phyloP scores from a whole-genome alignment of 2,113 vertebrate genomes.

The Peromyscus californicus region DNA sequence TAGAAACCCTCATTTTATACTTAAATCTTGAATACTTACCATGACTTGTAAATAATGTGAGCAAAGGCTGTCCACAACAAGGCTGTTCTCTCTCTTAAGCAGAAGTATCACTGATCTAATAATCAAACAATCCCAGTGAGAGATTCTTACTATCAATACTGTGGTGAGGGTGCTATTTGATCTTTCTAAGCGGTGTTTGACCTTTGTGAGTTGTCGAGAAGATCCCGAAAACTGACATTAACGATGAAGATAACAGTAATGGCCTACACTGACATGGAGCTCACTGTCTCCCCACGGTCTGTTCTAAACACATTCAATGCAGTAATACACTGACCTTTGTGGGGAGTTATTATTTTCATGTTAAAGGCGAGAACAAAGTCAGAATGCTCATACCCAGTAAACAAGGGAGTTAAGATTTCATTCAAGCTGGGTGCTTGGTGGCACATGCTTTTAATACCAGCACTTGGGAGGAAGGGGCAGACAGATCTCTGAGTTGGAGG shows the following conservation, averaged over 20 bases:
- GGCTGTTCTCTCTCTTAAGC: not conserved
- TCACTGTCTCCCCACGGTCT: not conserved
- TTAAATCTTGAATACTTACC: not conserved
- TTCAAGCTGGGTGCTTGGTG: not conserved
- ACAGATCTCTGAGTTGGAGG: not conserved
- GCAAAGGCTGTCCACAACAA: not conserved
- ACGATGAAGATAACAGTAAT: not conserved
- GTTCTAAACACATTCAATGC: not conserved
- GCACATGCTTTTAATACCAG: not conserved
- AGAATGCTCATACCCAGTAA: not conserved
- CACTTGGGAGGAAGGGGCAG: not conserved
- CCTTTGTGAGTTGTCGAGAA: not conserved
- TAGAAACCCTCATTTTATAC: not conserved
- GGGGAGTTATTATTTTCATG: not conserved
- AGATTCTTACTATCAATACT: not conserved
- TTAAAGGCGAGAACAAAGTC: conserved; percentile 13
- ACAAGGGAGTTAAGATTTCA: conserved; percentile 2
- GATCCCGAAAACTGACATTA: not conserved
- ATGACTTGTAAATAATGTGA: not conserved
- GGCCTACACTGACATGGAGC: not conserved
- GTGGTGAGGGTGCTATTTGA: not conserved
- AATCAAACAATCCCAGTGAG: conserved; percentile 11
- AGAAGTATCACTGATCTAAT: conserved; percentile 14
- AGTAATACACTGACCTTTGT: not conserved
- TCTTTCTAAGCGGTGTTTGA: not conserved